phyloP scores from a whole-genome alignment of 2,888 invertebrate species.

The Luffia ferchaultella region DNA sequence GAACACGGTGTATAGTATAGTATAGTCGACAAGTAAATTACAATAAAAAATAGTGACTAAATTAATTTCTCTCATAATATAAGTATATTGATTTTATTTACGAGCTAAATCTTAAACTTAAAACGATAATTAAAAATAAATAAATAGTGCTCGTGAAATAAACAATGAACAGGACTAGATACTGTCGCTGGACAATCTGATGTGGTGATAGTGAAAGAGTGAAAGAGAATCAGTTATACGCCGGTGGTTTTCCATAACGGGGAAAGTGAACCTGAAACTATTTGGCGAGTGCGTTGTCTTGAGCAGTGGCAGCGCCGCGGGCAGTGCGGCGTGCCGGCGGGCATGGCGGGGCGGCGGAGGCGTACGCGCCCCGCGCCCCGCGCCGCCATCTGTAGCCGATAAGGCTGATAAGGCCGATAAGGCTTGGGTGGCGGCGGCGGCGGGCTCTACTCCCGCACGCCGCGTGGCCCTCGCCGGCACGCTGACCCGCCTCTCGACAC shows the following conservation, averaged over 20 bases:
- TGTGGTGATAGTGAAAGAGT: no score
- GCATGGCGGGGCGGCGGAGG: conserved; percentile 38
- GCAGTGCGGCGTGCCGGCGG: conserved; percentile 19
- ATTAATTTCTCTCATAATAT: no score
- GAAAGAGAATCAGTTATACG: no score
- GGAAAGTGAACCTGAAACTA: neutral
- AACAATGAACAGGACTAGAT: neutral
- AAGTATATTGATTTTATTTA: no score
- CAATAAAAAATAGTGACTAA: no score
- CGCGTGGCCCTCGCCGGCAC: conserved; percentile 28
- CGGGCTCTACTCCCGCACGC: conserved; percentile 7
- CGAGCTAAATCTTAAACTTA: no score
- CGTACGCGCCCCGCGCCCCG: conserved; percentile 26
- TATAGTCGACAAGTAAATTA: no score
- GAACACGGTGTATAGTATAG: no score
- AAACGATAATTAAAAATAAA: no score
- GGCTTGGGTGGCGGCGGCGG: conserved; percentile 5
- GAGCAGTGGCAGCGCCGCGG: conserved; percentile 8
- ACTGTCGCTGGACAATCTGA: neutral
- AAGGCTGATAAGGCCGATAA: conserved; percentile 3
- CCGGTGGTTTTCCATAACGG: neutral
- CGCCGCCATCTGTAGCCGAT: conserved; percentile 8
- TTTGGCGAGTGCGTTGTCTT: neutral
- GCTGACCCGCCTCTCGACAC: conserved; percentile 54
- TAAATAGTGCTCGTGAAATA: neutral